Conservation (phyloP, 2,888 invertebrate species). For the Drosophila helvetica region DNA sequence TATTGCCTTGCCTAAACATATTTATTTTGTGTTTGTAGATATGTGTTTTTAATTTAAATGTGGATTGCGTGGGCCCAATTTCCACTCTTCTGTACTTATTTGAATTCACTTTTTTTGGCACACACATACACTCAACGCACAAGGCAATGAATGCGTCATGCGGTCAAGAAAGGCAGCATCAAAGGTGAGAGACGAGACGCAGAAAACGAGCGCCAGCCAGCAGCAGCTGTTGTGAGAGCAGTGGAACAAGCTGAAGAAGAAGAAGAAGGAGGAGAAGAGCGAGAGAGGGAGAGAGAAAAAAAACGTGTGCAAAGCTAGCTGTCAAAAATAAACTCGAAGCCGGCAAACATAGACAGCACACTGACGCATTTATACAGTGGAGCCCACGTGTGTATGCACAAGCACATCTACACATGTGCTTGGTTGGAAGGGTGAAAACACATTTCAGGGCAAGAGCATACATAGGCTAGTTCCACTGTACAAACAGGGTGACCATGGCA, state of each 20-base stretch:
- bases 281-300: constrained; percentile 12
- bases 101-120: constrained; percentile 40
- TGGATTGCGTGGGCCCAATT: constrained; percentile 68
- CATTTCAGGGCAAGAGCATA: background rate
- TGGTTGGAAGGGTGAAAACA: background rate
- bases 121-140: constrained; percentile 42
- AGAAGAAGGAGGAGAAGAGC: constrained; percentile 1
- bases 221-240: constrained; percentile 57
- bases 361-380: constrained; percentile 29
- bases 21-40: constrained; percentile 7
- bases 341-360: constrained; percentile 60
- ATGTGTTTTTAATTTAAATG: constrained; percentile 56
- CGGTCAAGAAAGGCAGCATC: constrained; percentile 62
- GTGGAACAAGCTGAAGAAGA: background rate
- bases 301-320: constrained; percentile 56
- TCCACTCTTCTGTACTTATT: constrained; percentile 55
- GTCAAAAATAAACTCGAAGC: constrained; percentile 71
- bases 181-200: constrained; percentile 42
- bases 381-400: constrained; percentile 2
- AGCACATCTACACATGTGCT: background rate
- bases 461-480: constrained; percentile 4
- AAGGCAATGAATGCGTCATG: constrained; percentile 63
- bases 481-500: background rate
- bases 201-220: constrained; percentile 6
- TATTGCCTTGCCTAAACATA: constrained; percentile 26